Percentiles rank a stretch among this genome's conserved stretches.
These are phyloP conservation scores for Labroides dimidiatus DNA, from an alignment of 2,797 vertebrate genomes.

Conservation along the genomic window DNA sequence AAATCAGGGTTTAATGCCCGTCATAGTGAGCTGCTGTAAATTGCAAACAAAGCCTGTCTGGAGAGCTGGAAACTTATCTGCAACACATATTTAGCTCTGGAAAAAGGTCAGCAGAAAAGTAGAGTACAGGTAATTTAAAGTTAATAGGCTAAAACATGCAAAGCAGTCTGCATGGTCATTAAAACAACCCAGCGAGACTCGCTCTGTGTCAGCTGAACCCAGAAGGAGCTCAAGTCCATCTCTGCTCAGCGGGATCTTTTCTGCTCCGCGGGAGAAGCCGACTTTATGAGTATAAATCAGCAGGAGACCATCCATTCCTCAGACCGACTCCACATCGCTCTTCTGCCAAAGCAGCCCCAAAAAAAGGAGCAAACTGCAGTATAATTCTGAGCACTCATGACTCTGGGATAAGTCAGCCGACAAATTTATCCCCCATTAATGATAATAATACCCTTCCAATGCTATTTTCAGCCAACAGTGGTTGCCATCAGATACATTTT, in stretches of 20 bases:
- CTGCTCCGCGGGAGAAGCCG: slow-evolving; percentile 40
- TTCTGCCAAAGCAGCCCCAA: slow-evolving; percentile 54
- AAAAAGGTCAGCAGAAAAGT: slow-evolving; percentile 25
- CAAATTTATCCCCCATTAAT: slow-evolving; percentile 86
- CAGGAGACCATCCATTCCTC: slow-evolving; percentile 57
- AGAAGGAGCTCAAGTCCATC: slow-evolving; percentile 30
- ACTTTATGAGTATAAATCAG: slow-evolving; percentile 58
- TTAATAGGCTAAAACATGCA: slow-evolving; percentile 37
- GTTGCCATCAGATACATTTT: slow-evolving; percentile 85
- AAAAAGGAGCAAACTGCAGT: slow-evolving; percentile 67
- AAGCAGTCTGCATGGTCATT: slow-evolving; percentile 14
- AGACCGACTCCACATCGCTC: slow-evolving; percentile 39
- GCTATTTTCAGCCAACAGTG: slow-evolving; percentile 83
- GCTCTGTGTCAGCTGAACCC: slow-evolving; percentile 31
- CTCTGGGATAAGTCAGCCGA: slow-evolving; percentile 76
- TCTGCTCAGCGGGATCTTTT: slow-evolving; percentile 52
- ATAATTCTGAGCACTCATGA: slow-evolving; percentile 74
- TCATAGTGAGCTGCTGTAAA: neutral
- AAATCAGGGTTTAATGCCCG: neutral
- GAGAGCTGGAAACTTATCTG: neutral
- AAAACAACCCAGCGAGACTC: slow-evolving; percentile 12
- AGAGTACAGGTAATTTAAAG: slow-evolving; percentile 22
- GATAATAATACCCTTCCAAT: slow-evolving; percentile 84
- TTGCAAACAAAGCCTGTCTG: slow-evolving; percentile 12
- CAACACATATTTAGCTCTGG: slow-evolving; percentile 8